A percentile compares a stretch with the other conserved stretches of the same genome.
Conservation (phyloP, 2,113 vertebrate genomes). For the Motacilla tschutschensis region DNA sequence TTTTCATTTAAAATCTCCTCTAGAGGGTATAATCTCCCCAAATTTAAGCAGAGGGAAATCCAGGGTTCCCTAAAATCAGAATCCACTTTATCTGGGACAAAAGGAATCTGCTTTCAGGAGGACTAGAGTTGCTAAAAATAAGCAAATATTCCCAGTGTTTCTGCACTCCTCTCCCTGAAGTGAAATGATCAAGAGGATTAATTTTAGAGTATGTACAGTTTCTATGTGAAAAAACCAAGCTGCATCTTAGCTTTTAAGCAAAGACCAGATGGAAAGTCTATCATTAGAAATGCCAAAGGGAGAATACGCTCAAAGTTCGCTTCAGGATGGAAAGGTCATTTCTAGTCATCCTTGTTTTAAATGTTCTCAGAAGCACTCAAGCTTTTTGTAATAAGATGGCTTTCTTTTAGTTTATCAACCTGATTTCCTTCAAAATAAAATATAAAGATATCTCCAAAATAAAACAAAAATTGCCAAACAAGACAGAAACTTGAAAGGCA, state of each 20-base stretch:
- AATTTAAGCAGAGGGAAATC: background rate
- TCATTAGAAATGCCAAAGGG: slow-evolving; percentile 65
- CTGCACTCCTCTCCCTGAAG: slow-evolving; percentile 19
- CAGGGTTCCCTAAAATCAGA: background rate
- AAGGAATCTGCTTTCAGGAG: background rate
- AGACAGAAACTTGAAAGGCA: slow-evolving; percentile 17
- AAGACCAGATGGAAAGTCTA: slow-evolving; percentile 64
- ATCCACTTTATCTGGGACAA: background rate
- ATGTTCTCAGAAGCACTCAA: slow-evolving; percentile 50
- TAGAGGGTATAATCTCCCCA: background rate
- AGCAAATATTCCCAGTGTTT: slow-evolving; percentile 14
- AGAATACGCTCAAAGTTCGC: slow-evolving; percentile 43
- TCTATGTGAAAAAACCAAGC: slow-evolving; percentile 11
- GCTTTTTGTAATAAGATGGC: slow-evolving; percentile 22
- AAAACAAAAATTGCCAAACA: slow-evolving; percentile 15
- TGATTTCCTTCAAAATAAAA: slow-evolving; percentile 33
- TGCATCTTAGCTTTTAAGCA: slow-evolving; percentile 56
- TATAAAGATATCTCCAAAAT: background rate
- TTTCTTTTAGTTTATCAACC: slow-evolving; percentile 33
- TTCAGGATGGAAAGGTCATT: slow-evolving; percentile 61
- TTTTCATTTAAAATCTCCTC: background rate
- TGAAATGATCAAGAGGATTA: slow-evolving; percentile 49
- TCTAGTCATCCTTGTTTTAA: slow-evolving; percentile 56
- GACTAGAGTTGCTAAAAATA: slow-evolving; percentile 25
- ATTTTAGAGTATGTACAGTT: slow-evolving; percentile 37